phyloP scores from a whole-genome alignment of 1,140 invertebrate species.

The Eurosta solidaginis region DNA sequence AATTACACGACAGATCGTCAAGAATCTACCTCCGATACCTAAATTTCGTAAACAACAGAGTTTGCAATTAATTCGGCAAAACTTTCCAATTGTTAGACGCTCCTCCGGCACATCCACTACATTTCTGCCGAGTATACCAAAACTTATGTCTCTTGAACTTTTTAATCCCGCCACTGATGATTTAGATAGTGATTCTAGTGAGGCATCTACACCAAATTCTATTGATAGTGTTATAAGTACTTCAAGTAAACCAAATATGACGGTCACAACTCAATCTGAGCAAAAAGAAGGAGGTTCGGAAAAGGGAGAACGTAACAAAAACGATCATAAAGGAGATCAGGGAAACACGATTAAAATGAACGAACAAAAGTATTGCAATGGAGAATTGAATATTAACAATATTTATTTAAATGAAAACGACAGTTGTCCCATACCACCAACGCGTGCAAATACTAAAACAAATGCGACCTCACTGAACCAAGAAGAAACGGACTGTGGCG shows the following conservation, averaged over 20 bases:
- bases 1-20: slow-evolving; percentile 66
- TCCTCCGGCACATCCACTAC: slow-evolving; percentile 59
- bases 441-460: slow-evolving; percentile 32
- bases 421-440: slow-evolving; percentile 43
- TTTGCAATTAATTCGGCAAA: slow-evolving; percentile 55
- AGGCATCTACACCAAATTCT: slow-evolving; percentile 84
- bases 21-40: slow-evolving; percentile 66
- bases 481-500: slow-evolving; percentile 67
- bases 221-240: slow-evolving; percentile 82
- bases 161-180: slow-evolving; percentile 91
- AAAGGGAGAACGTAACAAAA: slow-evolving; percentile 13
- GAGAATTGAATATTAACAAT: slow-evolving; percentile 49
- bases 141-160: slow-evolving; percentile 77
- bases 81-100: slow-evolving; percentile 68
- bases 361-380: slow-evolving; percentile 44
- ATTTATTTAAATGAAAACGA: slow-evolving; percentile 55
- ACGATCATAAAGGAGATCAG: background rate
- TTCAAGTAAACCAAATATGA: slow-evolving; percentile 40
- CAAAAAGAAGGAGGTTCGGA: slow-evolving; percentile 36
- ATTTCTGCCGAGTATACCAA: slow-evolving; percentile 63
- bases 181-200: slow-evolving; percentile 85
- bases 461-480: slow-evolving; percentile 21
- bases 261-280: slow-evolving; percentile 23
- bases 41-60: slow-evolving; percentile 66
- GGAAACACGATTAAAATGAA: slow-evolving; percentile 28